Evolutionary conservation across 2,888 invertebrate genomes (phyloP), one percentile per base, ranked within the genome.

Genomic region (Quadroppia sp.): DNA sequence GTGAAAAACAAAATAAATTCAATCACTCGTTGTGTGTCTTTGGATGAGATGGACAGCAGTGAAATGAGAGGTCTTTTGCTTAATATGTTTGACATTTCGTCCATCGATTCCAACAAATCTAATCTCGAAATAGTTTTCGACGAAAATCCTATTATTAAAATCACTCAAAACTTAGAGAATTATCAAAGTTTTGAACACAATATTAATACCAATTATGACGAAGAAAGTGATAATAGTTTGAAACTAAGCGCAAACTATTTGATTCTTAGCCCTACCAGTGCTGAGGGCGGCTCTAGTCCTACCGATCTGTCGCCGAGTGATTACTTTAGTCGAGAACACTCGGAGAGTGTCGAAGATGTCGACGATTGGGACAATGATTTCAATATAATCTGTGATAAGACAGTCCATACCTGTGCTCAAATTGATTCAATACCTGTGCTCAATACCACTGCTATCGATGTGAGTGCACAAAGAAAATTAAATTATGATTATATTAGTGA

Each of bases 331-430:
- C n/a, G 13, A 2, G 23, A 32, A 32, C 7, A 30, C 7, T 61
- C 32, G 7, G 32, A 61, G 13, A 61, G 61, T 25, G 17, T 17
- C 9, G 61, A 61, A 13, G 61, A 32, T 11, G 25, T 11, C 23
- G 30, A 61, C n/a, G 17, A 61, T 32, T 61, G 61, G 61, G 61
- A 61, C 11, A 30, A 2, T 3, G 61, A 32, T 32, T 61, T 2
- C 61, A 61, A 61, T 61, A 30, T 13, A 32, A 9, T 20, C 32
- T 61, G 61, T 61, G 61, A 61, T 61, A 61, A 32, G 11, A 53
- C 20, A 7, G 53, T n/a, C 6, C n/a, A n/a, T n/a, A 50, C 20
- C 20, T n/a, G 50, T 50, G 50, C n/a, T 17, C n/a, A 7, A 50
- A 50, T 6, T n/a, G n/a, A 50, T 50, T 50, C 50, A 50, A n/a